Base-by-base conservation (phyloP, 2,888 invertebrate genomes). In the Pasiphila rectangulata region DNA sequence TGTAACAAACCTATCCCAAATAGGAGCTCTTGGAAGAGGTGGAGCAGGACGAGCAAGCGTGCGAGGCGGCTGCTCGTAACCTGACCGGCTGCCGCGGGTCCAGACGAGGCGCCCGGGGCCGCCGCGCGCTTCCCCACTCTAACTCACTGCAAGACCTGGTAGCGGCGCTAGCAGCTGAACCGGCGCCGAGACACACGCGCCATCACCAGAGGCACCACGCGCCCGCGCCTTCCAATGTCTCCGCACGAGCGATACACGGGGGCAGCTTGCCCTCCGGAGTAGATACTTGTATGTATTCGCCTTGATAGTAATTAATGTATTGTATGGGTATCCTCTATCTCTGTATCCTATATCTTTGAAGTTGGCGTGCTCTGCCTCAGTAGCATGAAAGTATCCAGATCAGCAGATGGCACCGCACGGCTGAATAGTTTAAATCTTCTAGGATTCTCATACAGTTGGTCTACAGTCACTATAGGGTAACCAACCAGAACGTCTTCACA, bases 1-100 rank as follows among this genome's bases (percentile, higher is more conserved):
- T 21, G 4, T 6, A 1, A 7, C 4, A 21, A 2, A 21, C n/a
- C n/a, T n/a, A 21, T 4, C 7, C 7, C 4, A 7, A 25, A 3
- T 71, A 95, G 95, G 92, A 94, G 83, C 89, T 95, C 71, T 87
- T 95, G 57, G 91, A 93, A 69, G 92, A 94, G 75, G 95, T 92
- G 57, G 94, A 95, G 77, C 93, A 93, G 68, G 93, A 94, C 79
- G 93, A 94, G 69, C 90, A 92, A 54, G 91, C 90, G 58, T 86
- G 89, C 56, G 81, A 88, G 58, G 91, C 88, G 55, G 89, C 90
- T 41, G 88, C 89, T 57, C 73, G 89, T 40, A 83, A 79, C 49
- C 77, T 86, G 61, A 82, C 72, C 58, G 70, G 67, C 49, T 64
- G 71, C 51, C 73, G 67, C 54, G 83, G 86, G 43, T 75, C 81